Conservation (phyloP, 2,113 vertebrate species). For the Erpornis zantholeuca region DNA sequence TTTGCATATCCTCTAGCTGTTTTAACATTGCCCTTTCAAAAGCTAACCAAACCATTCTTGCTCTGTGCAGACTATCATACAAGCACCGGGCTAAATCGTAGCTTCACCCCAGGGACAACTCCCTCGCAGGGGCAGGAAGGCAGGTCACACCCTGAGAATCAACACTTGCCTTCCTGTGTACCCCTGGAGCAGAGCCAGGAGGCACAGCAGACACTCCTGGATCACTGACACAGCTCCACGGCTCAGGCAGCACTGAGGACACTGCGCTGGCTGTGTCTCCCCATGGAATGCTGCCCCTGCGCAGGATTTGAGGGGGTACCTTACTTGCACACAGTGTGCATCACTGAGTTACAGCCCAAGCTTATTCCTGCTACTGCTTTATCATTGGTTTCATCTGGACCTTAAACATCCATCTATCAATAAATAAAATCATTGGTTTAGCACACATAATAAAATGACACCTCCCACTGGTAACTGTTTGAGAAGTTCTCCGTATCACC, state of each 20-base stretch:
- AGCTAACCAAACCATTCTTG: neutral
- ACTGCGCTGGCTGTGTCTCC: neutral
- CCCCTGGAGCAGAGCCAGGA: neutral
- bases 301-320: neutral
- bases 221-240: neutral
- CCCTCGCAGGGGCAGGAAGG: neutral
- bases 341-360: conserved; percentile 15
- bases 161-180: neutral
- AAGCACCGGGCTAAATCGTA: neutral
- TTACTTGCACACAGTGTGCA: neutral
- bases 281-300: neutral
- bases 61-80: neutral
- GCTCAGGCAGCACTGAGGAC: neutral
- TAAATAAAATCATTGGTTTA: conserved; percentile 66
- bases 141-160: neutral
- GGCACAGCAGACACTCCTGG: neutral
- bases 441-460: conserved; percentile 2
- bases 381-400: conserved; percentile 63
- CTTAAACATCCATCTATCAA: conserved; percentile 47
- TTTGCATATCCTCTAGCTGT: conserved; percentile 30
- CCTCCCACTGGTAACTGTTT: neutral
- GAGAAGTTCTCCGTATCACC: neutral
- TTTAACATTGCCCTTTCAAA: neutral
- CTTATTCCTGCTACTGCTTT: conserved; percentile 24
- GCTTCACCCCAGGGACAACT: neutral